Base-by-base conservation (phyloP, 2,888 invertebrate species). In the Stenurella melanura region DNA sequence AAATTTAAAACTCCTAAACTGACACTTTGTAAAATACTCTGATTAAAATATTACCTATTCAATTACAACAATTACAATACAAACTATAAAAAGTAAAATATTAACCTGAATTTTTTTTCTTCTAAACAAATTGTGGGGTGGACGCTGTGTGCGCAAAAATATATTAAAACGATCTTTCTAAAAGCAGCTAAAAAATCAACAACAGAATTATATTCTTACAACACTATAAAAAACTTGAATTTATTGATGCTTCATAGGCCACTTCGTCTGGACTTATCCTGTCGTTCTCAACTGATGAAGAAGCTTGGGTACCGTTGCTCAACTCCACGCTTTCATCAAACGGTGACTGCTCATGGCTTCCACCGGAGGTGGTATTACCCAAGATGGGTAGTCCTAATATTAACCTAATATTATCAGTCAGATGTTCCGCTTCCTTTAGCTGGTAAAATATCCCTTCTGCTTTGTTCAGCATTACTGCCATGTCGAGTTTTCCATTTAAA, bases 391-490 rank as follows among this genome's bases (percentile, higher is more conserved):
- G 89, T 0, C 96, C 96, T 64, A 97, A 92, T 78, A 96, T 93
- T 1, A 92, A 88, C 72, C 96, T 90, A 70, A 96, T 92, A 78
- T 93, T 92, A 87, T 95, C 94, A 0, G 94, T 94, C 72, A 96
- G 89, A 83, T 94, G 92, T 0, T 93, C 92, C 0, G 94, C 93
- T 15, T 93, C 92, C 82, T 94, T 93, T 0, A 99, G 91, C 89
- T 99, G 98, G 84, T 95, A 92, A 90, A 95, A 98, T 83, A 99
- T 97, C 10, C 96, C 96, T 90, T 99, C 98, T 0, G 98, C 98
- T 77, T 94, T 93, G 83, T 94, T 94, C 26, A 99, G 90, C 67
- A 95, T 95, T 81, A 93, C 92, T 77, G 95, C 94, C 10, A 99
- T 91, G 86, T 98, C 95, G 67, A 99, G 93, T 80, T 95, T 93